Base-by-base conservation (phyloP, 1,140 invertebrate genomes). In the Odontomachus brunneus region DNA sequence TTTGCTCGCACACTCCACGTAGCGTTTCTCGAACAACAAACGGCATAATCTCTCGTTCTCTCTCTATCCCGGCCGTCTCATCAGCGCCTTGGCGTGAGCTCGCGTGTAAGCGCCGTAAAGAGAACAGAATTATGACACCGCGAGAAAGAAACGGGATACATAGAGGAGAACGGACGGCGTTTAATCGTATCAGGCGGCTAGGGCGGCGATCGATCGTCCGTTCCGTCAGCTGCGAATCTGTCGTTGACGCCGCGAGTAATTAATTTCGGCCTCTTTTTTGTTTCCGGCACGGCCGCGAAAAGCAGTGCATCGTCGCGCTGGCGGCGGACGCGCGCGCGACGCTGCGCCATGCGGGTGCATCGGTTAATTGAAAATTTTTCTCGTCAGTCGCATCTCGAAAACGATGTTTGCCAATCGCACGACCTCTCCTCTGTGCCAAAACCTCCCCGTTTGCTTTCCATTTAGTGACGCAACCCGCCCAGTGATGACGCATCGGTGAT, bases 311-410 rank as follows among this genome's bases (percentile, higher is more conserved):
- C 67, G 73, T 72, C 73, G 84, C 59, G 38, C 72, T 71, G 80
- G 51, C 29, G 7, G 51, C 53, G 63, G 17, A 24, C 44, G 29
- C 49, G n/a, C n/a, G n/a, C 1, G 19, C 53, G 29, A 33, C 44
- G 60, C 38, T 57, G 26, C 29, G 44, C 85, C 76, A 87, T 84
- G 44, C 59, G 60, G 75, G 82, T 73, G 86, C 87, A 88, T 88
- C 86, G 86, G 86, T 91, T 91, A 91, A 92, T 92, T 91, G 90
- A 89, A 80, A 92, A 92, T 89, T 91, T 91, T 91, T 90, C 87
- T 89, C 89, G 81, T 88, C 82, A 73, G 72, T 67, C 84, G 72
- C 85, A 76, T 83, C 85, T 86, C 85, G 81, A 87, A 85, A 87
- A 65, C 75, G 78, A 89, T 90, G 89, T 92, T 92, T 92, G 86